Evolutionary conservation across 2,113 vertebrate species (phyloP).

Genomic region (Sigmodon hispidus): DNA sequence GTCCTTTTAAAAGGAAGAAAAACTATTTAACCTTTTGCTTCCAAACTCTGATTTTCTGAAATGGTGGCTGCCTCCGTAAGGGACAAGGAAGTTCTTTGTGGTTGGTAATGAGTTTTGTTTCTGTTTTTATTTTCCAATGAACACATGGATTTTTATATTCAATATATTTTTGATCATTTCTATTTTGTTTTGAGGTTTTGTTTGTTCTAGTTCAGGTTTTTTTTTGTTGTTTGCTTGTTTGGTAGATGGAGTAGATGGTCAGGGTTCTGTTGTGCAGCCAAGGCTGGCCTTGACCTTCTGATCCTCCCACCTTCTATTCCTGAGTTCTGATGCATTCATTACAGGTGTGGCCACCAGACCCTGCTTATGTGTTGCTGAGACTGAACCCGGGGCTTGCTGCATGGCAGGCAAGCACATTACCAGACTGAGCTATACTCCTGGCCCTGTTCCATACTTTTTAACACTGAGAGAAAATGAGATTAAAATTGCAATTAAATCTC

Average conservation of each 20-base stretch:
- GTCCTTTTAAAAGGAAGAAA: background rate
- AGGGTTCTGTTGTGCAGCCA: background rate
- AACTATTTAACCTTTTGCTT: background rate
- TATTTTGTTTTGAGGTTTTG: background rate
- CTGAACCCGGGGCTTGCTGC: background rate
- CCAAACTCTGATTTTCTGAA: background rate
- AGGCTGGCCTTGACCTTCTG: background rate
- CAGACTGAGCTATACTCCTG: background rate
- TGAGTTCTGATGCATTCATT: background rate
- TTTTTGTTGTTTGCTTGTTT: rapidly evolving
- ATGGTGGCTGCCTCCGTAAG: background rate
- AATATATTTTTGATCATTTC: background rate
- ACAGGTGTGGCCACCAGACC: background rate
- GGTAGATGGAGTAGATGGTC: background rate
- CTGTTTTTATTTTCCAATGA: conserved; percentile 26
- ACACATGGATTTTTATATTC: conserved; percentile 4
- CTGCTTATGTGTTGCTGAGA: background rate
- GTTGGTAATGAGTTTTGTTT: background rate
- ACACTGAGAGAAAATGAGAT: conserved; percentile 38
- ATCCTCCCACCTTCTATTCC: background rate
- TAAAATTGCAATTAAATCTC: conserved; percentile 5
- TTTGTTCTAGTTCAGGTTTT: background rate
- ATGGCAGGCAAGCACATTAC: background rate
- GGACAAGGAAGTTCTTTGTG: conserved; percentile 24
- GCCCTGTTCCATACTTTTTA: background rate